Percentiles rank a stretch among this genome's conserved stretches.
phyloP scores from a whole-genome alignment of 2,888 invertebrate genomes.

The Heteropelma amictum region DNA sequence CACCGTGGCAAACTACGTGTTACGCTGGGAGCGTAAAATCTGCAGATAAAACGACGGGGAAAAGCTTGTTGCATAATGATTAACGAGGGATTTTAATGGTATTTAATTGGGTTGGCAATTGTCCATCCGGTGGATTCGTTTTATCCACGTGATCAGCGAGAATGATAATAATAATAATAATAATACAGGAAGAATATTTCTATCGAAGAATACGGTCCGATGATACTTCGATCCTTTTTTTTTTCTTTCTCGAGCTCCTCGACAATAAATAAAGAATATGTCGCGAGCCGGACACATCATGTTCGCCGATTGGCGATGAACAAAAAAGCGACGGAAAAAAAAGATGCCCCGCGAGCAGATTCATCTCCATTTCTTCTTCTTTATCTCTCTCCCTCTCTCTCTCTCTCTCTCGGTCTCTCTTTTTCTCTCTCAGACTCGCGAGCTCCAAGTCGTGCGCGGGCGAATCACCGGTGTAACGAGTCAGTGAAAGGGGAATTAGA shows the following conservation, averaged over 20 bases:
- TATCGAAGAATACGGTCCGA: too few species aligned
- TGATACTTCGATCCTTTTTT: slow-evolving; percentile 16
- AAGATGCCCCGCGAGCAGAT: slow-evolving; percentile 29
- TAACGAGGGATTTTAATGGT: slow-evolving; percentile 47
- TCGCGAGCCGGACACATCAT: slow-evolving; percentile 18
- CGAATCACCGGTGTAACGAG: slow-evolving; percentile 55
- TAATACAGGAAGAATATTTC: not conserved
- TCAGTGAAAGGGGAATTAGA: slow-evolving; percentile 65
- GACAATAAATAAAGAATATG: slow-evolving; percentile 26
- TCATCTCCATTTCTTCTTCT: not conserved
- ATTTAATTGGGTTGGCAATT: slow-evolving; percentile 49
- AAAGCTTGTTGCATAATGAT: slow-evolving; percentile 39
- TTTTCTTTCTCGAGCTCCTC: slow-evolving; percentile 14
- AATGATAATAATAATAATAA: slow-evolving; percentile 37
- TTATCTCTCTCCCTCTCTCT: not conserved
- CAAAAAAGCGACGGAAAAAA: too few species aligned
- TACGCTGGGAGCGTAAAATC: slow-evolving; percentile 18
- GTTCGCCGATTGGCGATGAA: slow-evolving; percentile 25
- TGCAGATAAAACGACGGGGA: not conserved
- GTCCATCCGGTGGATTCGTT: slow-evolving; percentile 39
- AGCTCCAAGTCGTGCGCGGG: slow-evolving; percentile 41
- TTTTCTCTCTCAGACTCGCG: slow-evolving; percentile 12
- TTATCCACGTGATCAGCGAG: not conserved
- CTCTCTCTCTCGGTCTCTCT: slow-evolving; percentile 22
- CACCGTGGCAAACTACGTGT: slow-evolving; percentile 4